Conservation (phyloP, 2,888 invertebrate genomes). For the Phengaris arion region DNA sequence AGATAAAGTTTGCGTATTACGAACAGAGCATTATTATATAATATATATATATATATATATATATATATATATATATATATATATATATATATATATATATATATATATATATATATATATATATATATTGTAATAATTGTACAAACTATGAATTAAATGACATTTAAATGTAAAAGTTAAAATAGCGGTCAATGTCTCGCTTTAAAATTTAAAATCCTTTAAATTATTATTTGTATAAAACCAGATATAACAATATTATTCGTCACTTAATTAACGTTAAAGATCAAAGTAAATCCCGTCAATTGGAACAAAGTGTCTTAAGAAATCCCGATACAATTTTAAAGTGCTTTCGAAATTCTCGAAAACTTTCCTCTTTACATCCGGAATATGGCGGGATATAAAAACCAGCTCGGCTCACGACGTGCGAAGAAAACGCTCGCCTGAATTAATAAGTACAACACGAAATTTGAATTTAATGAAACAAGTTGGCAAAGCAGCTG, state of each 20-base stretch:
- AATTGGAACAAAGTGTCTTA: slow-evolving; percentile 30
- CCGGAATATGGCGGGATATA: slow-evolving; percentile 59
- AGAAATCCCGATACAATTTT: slow-evolving; percentile 39
- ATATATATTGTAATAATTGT: no score
- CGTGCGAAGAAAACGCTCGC: slow-evolving; percentile 63
- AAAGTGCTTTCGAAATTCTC: slow-evolving; percentile 43
- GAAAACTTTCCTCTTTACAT: slow-evolving; percentile 45
- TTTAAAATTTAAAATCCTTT: no score
- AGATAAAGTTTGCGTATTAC: background rate
- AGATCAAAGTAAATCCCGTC: slow-evolving; percentile 22
- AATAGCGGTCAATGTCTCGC: background rate
- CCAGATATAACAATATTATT: background rate
- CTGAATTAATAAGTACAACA: slow-evolving; percentile 80
- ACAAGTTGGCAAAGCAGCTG: slow-evolving; percentile 77
- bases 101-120: no score
- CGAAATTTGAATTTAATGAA: slow-evolving; percentile 81
- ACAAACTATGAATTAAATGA: background rate
- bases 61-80: no score
- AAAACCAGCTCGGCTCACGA: slow-evolving; percentile 60
- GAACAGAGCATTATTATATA: no score
- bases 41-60: no score
- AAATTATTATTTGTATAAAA: background rate
- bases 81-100: no score
- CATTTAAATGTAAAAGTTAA: background rate
- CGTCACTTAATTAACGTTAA: background rate